Percentiles rank a stretch among this genome's conserved stretches.
These are phyloP conservation scores for Penaeus monodon DNA, from an alignment of 2,888 invertebrate species.

Conservation along the genomic window DNA sequence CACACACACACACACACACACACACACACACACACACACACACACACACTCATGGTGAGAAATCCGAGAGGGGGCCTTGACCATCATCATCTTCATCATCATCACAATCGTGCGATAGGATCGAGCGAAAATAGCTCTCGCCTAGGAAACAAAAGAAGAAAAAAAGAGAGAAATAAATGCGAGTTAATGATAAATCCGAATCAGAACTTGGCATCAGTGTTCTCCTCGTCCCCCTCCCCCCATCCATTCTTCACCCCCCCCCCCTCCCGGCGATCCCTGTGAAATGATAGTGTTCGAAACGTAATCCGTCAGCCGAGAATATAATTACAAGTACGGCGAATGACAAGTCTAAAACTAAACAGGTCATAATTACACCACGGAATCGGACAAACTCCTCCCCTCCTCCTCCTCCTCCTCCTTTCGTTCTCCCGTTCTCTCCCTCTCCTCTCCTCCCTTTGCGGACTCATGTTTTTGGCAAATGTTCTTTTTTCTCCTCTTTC, in stretches of 20 bases:
- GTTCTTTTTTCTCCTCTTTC: neutral
- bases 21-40: no score
- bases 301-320: conserved; percentile 45
- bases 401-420: no score
- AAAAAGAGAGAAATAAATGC: no score
- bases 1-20: no score
- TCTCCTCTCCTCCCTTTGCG: neutral
- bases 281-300: conserved; percentile 42
- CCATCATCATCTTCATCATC: no score
- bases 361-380: conserved; percentile 45
- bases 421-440: neutral
- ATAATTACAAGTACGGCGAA: conserved; percentile 49
- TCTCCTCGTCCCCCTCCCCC: neutral
- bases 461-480: neutral
- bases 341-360: conserved; percentile 53
- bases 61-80: no score
- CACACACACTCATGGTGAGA: no score
- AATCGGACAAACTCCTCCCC: conserved; percentile 16
- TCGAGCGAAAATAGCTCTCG: no score
- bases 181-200: conserved; percentile 32
- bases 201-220: neutral
- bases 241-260: neutral
- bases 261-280: neutral
- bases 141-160: no score
- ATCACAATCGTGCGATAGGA: no score